These are phyloP conservation scores for Galerucella calmariensis DNA, from an alignment of 2,888 invertebrate species.

Conservation along the genomic window DNA sequence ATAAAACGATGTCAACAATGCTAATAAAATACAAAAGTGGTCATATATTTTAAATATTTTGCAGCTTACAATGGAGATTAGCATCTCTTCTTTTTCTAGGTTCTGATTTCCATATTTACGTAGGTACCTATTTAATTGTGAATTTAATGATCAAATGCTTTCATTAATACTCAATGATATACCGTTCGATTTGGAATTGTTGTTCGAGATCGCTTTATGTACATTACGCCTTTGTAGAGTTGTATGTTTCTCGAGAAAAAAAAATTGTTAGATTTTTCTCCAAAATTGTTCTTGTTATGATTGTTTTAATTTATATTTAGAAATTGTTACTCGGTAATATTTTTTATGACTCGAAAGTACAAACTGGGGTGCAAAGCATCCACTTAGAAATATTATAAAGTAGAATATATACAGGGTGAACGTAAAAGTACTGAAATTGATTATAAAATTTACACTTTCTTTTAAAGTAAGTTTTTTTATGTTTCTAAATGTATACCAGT, in stretches of 20 bases:
- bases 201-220: conserved; percentile 44
- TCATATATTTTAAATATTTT: too few species aligned
- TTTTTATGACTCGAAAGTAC: conserved; percentile 62
- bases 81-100: too few species aligned
- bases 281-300: conserved; percentile 62
- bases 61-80: too few species aligned
- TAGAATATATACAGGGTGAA: conserved; percentile 19
- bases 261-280: conserved; percentile 53
- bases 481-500: neutral
- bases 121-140: neutral
- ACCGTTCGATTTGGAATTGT: conserved; percentile 19
- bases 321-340: conserved; percentile 57
- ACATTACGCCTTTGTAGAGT: conserved; percentile 48
- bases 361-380: conserved; percentile 58
- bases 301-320: conserved; percentile 60
- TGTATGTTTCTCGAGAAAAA: conserved; percentile 49
- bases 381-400: conserved; percentile 32
- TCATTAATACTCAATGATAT: neutral
- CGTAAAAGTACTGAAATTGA: conserved; percentile 13
- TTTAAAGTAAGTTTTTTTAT: neutral
- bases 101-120: neutral
- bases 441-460: neutral
- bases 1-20: too few species aligned
- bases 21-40: too few species aligned
- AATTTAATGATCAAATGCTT: neutral